phyloP scores from a whole-genome alignment of 2,888 invertebrate species.

The Heliconius cydno region DNA sequence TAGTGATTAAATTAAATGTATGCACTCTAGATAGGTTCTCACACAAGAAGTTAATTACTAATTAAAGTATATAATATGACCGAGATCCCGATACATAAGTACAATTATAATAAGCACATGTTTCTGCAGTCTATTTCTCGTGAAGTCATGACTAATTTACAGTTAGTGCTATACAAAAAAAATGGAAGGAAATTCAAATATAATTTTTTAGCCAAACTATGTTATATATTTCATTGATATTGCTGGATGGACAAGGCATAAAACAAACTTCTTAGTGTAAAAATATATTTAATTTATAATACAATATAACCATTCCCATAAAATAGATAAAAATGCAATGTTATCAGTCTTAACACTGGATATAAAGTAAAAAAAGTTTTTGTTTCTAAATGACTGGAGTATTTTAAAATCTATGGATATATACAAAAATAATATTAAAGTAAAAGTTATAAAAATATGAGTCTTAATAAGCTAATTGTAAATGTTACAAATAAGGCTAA shows the following conservation, averaged over 20 bases:
- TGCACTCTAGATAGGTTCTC: too few relatives aligned
- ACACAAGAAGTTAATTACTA: too few relatives aligned
- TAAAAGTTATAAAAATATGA: slow-evolving; percentile 8
- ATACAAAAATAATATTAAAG: not conserved
- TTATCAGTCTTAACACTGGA: slow-evolving; percentile 35
- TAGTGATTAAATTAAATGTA: too few relatives aligned
- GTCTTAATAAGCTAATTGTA: slow-evolving; percentile 11
- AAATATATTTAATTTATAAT: slow-evolving; percentile 27
- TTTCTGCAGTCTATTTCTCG: too few relatives aligned
- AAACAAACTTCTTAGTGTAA: slow-evolving; percentile 6
- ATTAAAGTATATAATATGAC: too few relatives aligned
- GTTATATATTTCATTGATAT: not conserved
- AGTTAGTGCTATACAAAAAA: not conserved
- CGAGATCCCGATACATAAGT: too few relatives aligned
- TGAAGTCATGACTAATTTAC: not conserved
- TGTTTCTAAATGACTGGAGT: slow-evolving; percentile 19
- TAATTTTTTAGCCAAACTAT: not conserved
- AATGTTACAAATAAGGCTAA: slow-evolving; percentile 10
- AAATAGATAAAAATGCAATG: slow-evolving; percentile 19
- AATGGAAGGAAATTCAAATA: too few relatives aligned
- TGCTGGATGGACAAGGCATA: not conserved
- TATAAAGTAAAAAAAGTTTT: slow-evolving; percentile 19
- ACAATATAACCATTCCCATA: slow-evolving; percentile 28
- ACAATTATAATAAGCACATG: too few relatives aligned
- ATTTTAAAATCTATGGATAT: slow-evolving; percentile 15